Evolutionary conservation across 2,888 invertebrate species (phyloP), one percentile per base, ranked within the genome.

Genomic region (Drosophila merina): DNA sequence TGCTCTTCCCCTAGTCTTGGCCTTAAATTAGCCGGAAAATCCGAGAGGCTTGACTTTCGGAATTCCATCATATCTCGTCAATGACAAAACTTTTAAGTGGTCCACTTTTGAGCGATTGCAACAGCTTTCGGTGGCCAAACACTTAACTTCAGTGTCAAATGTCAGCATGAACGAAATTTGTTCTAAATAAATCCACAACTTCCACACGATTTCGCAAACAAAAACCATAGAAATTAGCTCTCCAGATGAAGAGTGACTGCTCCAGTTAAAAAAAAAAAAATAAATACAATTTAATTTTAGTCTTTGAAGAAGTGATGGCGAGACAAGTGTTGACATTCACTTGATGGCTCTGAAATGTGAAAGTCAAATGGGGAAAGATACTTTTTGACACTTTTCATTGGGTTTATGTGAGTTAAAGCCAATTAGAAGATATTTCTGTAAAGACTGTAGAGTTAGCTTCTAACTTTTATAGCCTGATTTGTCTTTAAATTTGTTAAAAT

Each of bases 51-150:
- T 26, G 25, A 42, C 52, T 64, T 47, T 45, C 8, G 4, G n/a
- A 38, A 51, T 64, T 52, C 20, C 52, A 52, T 66, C 30, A 64
- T 31, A 40, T 50, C 56, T 48, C 56, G 44, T 64, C 74, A 74
- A 82, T 81, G 80, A 79, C 83, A 86, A 81, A 81, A 83, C 73
- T 86, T 81, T 84, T 74, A 84, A 79, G 84, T 79, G 79, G 62
- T 38, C 60, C 54, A 67, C 48, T 73, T 82, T 73, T 79, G 84
- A 86, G 80, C 75, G 75, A 83, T 86, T 86, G 86, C 81, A 86
- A 48, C 73, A 71, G 62, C 36, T 36, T 47, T 42, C 42, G 31
- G 45, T 45, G 62, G 62, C 72, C 58, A 57, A 57, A 75, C 81
- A 86, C 81, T 81, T 77, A 75, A 68, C 80, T 58, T 44, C 33